phyloP scores from a whole-genome alignment of 2,888 invertebrate species.

The Sphaerophoria taeniata region DNA sequence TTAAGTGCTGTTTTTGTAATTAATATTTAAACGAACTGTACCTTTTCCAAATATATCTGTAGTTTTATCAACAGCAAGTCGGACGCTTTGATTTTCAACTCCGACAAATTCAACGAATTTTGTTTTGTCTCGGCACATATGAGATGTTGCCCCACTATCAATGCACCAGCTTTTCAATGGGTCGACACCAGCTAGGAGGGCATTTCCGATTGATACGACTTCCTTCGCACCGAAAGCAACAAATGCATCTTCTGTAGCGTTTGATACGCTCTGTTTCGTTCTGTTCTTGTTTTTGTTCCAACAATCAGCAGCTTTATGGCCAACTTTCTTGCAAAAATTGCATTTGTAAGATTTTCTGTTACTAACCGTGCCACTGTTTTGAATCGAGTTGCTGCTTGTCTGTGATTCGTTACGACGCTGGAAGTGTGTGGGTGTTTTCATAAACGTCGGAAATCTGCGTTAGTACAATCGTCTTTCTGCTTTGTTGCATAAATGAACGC shows the following conservation, averaged over 20 bases:
- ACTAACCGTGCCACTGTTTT: too few species aligned
- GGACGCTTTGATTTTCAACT: constrained; percentile 30
- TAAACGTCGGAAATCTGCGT: too few species aligned
- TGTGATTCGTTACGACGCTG: constrained; percentile 6
- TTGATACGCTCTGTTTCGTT: constrained; percentile 29
- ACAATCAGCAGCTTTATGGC: constrained; percentile 38
- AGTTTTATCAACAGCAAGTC: constrained; percentile 58
- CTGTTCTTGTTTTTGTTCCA: constrained; percentile 23
- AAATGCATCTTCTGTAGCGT: constrained; percentile 21
- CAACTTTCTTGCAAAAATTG: constrained; percentile 39
- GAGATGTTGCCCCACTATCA: constrained; percentile 31
- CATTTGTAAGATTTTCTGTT: too few species aligned
- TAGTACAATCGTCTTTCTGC: too few species aligned
- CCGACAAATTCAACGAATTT: constrained; percentile 15
- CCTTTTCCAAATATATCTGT: constrained; percentile 64
- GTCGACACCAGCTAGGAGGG: not conserved
- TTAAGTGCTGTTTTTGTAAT: not conserved
- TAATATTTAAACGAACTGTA: constrained; percentile 21
- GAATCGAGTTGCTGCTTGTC: not conserved
- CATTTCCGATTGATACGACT: too few species aligned
- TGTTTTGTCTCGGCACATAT: constrained; percentile 1
- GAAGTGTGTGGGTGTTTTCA: not conserved
- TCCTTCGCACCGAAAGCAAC: constrained; percentile 5
- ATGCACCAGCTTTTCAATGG: constrained; percentile 1
- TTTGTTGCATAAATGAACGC: too few species aligned